Percentiles rank a stretch among this genome's conserved stretches.
phyloP scores from a whole-genome alignment of 2,888 invertebrate genomes.

The Limenitis camilla region DNA sequence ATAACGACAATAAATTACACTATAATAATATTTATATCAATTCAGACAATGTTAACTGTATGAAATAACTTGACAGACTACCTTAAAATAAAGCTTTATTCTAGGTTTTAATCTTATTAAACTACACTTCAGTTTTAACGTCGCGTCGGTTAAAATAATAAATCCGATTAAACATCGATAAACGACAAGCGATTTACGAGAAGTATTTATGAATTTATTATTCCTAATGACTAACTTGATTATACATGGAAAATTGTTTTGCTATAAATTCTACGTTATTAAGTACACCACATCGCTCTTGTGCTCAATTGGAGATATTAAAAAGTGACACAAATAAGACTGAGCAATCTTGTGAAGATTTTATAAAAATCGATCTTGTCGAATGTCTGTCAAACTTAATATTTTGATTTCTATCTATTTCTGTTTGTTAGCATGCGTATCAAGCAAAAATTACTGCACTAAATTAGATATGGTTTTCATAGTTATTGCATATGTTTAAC shows the following conservation, averaged over 20 bases:
- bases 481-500: not conserved
- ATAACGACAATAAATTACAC: no score
- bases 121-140: no score
- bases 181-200: not conserved
- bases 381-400: no score
- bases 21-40: no score
- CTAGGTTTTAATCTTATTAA: no score
- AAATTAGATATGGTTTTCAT: no score
- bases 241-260: constrained; percentile 1
- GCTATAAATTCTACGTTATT: constrained; percentile 6
- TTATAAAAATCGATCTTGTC: no score
- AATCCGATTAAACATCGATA: not conserved
- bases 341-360: not conserved
- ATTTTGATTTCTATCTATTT: no score
- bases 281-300: constrained; percentile 2
- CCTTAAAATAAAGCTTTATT: no score
- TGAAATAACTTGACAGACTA: no score
- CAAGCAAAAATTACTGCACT: no score
- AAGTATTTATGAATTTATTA: not conserved
- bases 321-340: constrained; percentile 15
- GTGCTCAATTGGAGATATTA: constrained; percentile 13
- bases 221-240: constrained; percentile 1
- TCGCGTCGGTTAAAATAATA: not conserved
- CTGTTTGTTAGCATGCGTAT: constrained; percentile 7
- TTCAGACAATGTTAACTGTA: no score